Conservation (phyloP, 1,140 invertebrate genomes). For the Drosophila rhopaloa region DNA sequence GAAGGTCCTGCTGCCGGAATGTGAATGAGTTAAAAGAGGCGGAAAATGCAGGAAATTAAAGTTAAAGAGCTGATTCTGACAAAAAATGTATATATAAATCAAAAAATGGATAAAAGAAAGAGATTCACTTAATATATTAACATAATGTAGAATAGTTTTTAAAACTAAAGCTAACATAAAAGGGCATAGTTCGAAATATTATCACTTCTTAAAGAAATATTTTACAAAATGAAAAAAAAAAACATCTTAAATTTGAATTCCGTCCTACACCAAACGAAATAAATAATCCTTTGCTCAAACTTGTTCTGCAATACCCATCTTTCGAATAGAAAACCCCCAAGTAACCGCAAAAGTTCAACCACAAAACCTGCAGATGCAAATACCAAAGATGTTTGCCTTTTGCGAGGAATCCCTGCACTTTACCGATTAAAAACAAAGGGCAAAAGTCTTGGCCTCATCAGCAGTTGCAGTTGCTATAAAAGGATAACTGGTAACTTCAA, state of each 20-base stretch:
- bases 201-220: not conserved
- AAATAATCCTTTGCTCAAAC: constrained; percentile 8
- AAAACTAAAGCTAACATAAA: no score
- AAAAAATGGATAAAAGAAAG: not conserved
- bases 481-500: constrained; percentile 41
- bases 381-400: constrained; percentile 42
- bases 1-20: constrained; percentile 28
- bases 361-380: constrained; percentile 34
- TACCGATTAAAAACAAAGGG: constrained; percentile 72
- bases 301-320: not conserved
- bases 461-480: constrained; percentile 33
- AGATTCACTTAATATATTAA: not conserved
- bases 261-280: not conserved
- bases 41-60: not conserved
- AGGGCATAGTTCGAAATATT: no score
- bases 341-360: constrained; percentile 44
- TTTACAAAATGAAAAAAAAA: not conserved
- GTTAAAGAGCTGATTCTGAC: not conserved
- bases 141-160: not conserved
- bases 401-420: constrained; percentile 53
- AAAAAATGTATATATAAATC: not conserved
- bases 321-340: not conserved
- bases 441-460: constrained; percentile 43
- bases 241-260: not conserved
- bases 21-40: constrained; percentile 10